phyloP scores from a whole-genome alignment of 1,140 invertebrate species.

The Eupristina koningsbergeri region DNA sequence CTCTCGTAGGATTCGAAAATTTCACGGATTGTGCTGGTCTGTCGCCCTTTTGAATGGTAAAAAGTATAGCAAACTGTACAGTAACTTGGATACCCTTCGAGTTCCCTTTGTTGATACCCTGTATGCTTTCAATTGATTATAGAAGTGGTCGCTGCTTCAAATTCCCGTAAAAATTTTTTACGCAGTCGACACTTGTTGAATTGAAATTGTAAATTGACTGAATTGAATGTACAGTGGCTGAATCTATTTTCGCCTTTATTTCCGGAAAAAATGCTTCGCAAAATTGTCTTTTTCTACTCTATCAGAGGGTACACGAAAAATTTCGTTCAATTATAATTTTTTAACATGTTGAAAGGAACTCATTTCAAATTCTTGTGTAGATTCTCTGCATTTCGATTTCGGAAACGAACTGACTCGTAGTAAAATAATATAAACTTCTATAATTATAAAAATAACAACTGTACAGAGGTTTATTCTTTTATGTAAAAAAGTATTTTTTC shows the following conservation, averaged over 20 bases:
- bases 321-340: not conserved
- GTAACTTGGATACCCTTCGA: not conserved
- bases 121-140: not conserved
- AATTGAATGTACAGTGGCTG: not conserved
- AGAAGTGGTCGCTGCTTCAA: not conserved
- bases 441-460: no score
- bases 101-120: not conserved
- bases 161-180: not conserved
- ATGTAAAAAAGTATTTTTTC: no score
- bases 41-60: no score
- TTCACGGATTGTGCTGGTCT: no score
- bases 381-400: no score
- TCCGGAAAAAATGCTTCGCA: not conserved
- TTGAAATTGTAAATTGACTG: not conserved
- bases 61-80: no score
- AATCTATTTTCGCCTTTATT: not conserved
- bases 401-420: no score
- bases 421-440: no score
- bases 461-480: no score
- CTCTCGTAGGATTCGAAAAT: no score
- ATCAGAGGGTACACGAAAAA: not conserved
- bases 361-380: no score
- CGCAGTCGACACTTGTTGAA: slow-evolving; percentile 11
- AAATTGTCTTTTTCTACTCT: not conserved
- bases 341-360: no score